Percentiles rank a stretch among this genome's conserved stretches.
Evolutionary conservation across 2,113 vertebrate genomes (phyloP).

Genomic region (Xiphias gladius): DNA sequence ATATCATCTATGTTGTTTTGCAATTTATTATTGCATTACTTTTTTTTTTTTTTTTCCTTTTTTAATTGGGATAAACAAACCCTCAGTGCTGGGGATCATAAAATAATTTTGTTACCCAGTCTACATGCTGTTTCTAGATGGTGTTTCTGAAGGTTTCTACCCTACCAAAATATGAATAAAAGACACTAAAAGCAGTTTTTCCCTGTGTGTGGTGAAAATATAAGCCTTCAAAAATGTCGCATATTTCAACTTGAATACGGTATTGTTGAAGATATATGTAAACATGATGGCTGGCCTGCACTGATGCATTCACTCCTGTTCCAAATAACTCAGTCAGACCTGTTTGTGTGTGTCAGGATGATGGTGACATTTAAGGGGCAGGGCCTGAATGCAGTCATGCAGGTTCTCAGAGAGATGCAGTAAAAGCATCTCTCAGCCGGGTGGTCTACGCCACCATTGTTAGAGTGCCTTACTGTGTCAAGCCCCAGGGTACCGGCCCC

Average conservation of each 20-base stretch:
- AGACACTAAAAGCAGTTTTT: too few relatives aligned
- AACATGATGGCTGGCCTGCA: not conserved
- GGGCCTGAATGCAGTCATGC: constrained; percentile 57
- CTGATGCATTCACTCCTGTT: not conserved
- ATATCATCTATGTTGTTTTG: too few relatives aligned
- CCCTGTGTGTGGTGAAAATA: too few relatives aligned
- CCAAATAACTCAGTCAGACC: constrained; percentile 18
- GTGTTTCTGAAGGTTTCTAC: too few relatives aligned
- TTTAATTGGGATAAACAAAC: too few relatives aligned
- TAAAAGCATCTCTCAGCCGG: constrained; percentile 70
- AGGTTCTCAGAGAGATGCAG: constrained; percentile 60
- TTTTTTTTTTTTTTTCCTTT: too few relatives aligned
- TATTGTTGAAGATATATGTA: not conserved
- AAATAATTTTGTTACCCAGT: too few relatives aligned
- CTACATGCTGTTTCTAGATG: too few relatives aligned
- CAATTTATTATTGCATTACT: too few relatives aligned
- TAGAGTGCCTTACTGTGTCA: constrained; percentile 64
- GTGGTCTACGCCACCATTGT: constrained; percentile 68
- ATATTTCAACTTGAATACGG: not conserved
- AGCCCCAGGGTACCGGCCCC: constrained; percentile 59
- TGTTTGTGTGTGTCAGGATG: not conserved
- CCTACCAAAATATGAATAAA: too few relatives aligned
- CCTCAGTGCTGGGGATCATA: too few relatives aligned
- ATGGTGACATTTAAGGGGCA: constrained; percentile 61
- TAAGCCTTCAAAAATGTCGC: not conserved